These are phyloP conservation scores for Corvus cornix DNA, from an alignment of 2,113 vertebrate genomes.

Conservation along the genomic window DNA sequence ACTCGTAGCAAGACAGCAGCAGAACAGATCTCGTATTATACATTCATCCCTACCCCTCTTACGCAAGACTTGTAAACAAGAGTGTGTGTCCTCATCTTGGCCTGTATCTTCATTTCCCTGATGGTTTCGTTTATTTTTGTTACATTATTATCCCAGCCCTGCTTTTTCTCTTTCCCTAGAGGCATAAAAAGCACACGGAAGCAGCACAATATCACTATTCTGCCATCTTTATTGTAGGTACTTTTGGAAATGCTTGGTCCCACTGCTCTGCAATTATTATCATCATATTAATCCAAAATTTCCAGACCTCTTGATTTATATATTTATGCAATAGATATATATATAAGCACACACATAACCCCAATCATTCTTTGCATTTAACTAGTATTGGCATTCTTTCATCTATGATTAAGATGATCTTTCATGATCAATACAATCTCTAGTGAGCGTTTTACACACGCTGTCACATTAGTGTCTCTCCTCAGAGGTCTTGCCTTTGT, in stretches of 20 bases:
- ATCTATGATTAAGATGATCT: conserved; percentile 12
- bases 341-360: neutral
- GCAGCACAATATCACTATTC: neutral
- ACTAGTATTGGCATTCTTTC: conserved; percentile 21
- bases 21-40: neutral
- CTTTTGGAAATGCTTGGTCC: neutral
- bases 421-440: neutral
- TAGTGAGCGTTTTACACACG: neutral
- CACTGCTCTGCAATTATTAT: neutral
- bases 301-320: neutral
- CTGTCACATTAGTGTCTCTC: neutral
- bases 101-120: neutral
- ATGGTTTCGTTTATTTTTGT: neutral
- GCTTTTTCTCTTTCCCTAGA: neutral
- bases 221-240: neutral
- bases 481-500: neutral
- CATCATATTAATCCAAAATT: neutral
- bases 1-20: neutral
- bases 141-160: neutral
- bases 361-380: neutral
- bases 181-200: neutral
- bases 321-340: neutral
- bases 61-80: neutral
- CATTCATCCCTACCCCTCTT: neutral
- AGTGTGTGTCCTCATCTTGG: neutral